A percentile compares a stretch with the other conserved stretches of the same genome.
These are phyloP conservation scores for Dorcus hopei DNA, from an alignment of 2,888 invertebrate genomes.

Conservation along the genomic window DNA sequence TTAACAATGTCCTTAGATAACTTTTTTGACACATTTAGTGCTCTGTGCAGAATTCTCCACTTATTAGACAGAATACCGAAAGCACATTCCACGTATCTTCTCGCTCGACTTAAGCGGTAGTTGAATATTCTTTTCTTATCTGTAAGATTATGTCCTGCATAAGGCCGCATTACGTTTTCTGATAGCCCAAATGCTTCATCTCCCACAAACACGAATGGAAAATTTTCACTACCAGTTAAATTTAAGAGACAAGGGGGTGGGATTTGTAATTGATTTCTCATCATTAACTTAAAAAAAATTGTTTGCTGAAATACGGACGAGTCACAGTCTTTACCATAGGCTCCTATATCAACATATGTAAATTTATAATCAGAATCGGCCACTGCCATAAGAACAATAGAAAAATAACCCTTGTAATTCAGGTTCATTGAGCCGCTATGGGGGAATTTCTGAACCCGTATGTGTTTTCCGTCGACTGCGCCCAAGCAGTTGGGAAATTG, in stretches of 20 bases:
- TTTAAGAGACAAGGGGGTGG: background rate
- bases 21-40: background rate
- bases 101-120: too few species aligned
- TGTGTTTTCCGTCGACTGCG: conserved; percentile 28
- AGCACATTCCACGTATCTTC: too few species aligned
- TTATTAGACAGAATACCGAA: background rate
- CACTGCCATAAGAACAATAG: conserved; percentile 19
- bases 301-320: background rate
- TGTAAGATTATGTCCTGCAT: background rate
- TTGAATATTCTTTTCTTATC: too few species aligned
- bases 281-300: background rate
- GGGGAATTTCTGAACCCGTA: conserved; percentile 22
- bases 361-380: conserved; percentile 16
- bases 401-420: conserved; percentile 25
- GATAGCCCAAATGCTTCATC: conserved; percentile 5
- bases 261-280: conserved; percentile 3
- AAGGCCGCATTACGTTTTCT: background rate
- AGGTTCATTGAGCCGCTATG: conserved; percentile 28
- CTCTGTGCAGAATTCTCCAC: background rate
- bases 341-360: background rate
- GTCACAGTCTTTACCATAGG: conserved; percentile 3
- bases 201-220: background rate
- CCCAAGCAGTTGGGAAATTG: conserved; percentile 30
- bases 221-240: background rate
- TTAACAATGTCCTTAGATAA: conserved; percentile 3